Evolutionary conservation across 2,797 vertebrate species (phyloP).

Genomic region (Sebastolobus altivelis): DNA sequence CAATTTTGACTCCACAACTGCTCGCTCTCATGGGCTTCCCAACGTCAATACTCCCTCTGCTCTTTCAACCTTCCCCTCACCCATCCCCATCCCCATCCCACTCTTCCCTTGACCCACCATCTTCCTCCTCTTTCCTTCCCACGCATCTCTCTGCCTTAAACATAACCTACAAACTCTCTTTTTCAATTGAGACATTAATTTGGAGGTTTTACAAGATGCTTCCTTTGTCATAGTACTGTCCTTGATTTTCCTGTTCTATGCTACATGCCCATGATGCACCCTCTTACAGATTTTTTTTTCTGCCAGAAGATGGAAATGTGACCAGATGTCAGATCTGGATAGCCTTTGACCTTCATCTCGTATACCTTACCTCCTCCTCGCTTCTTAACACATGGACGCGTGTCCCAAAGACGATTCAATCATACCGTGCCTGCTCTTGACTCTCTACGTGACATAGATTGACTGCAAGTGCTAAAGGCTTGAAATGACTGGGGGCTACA

Average conservation of each 20-base stretch:
- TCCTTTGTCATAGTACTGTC: neutral
- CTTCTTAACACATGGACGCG: constrained; percentile 3
- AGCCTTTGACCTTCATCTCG: constrained; percentile 22
- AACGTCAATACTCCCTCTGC: constrained; percentile 58
- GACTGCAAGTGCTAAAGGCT: neutral
- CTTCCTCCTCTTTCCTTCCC: neutral
- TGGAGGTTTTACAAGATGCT: neutral
- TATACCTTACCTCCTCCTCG: constrained; percentile 6
- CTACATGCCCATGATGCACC: neutral
- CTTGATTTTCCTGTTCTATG: neutral
- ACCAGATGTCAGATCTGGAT: constrained; percentile 24
- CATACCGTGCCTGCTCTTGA: neutral
- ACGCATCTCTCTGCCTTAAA: neutral
- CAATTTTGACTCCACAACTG: constrained; percentile 60
- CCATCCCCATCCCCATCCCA: constrained; percentile 22
- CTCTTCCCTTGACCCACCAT: constrained; percentile 23
- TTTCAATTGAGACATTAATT: constrained; percentile 1
- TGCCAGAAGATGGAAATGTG: constrained; percentile 13
- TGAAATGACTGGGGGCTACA: neutral
- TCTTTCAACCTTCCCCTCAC: constrained; percentile 54
- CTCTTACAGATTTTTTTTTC: constrained; percentile 3
- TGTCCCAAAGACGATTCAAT: constrained; percentile 21
- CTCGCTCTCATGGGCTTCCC: constrained; percentile 60
- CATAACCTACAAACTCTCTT: neutral
- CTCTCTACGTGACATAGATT: neutral